A percentile compares a stretch with the other conserved stretches of the same genome.
phyloP scores from a whole-genome alignment of 2,888 invertebrate genomes.

The Perizoma affinitatum region DNA sequence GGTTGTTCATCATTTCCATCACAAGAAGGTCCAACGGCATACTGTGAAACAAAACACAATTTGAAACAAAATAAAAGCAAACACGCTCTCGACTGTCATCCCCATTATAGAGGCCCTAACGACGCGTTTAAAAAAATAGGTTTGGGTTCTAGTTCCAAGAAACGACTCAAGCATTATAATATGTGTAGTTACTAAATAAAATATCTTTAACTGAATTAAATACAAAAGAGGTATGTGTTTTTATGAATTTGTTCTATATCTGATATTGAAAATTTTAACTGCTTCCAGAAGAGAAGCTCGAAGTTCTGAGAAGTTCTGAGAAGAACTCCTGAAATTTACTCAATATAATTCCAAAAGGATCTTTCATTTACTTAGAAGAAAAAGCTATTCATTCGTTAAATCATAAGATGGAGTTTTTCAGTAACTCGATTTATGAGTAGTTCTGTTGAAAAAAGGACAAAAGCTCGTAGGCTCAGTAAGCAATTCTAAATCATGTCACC shows the following conservation, averaged over 20 bases:
- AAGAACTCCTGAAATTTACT: slow-evolving; percentile 3
- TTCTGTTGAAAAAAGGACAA: no score
- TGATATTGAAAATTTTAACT: neutral
- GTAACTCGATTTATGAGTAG: no score
- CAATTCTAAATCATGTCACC: no score
- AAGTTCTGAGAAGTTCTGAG: neutral
- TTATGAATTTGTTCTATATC: neutral
- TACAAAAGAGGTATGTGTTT: neutral
- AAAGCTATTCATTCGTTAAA: slow-evolving; percentile 20
- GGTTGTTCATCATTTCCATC: slow-evolving; percentile 83
- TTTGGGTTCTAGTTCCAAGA: no score
- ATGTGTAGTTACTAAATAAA: no score
- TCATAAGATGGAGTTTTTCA: neutral
- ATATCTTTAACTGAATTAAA: no score
- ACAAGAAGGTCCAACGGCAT: slow-evolving; percentile 82
- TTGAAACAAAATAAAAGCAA: neutral
- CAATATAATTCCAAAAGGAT: slow-evolving; percentile 9
- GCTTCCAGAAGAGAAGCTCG: neutral
- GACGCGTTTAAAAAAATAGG: no score
- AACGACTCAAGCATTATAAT: no score
- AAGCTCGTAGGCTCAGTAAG: no score
- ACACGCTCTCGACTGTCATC: no score
- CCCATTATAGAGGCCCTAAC: no score
- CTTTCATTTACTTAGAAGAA: slow-evolving; percentile 3
- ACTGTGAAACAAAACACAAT: slow-evolving; percentile 47